Conservation (phyloP, 2,888 invertebrate genomes). For the Perithous albicinctus region DNA sequence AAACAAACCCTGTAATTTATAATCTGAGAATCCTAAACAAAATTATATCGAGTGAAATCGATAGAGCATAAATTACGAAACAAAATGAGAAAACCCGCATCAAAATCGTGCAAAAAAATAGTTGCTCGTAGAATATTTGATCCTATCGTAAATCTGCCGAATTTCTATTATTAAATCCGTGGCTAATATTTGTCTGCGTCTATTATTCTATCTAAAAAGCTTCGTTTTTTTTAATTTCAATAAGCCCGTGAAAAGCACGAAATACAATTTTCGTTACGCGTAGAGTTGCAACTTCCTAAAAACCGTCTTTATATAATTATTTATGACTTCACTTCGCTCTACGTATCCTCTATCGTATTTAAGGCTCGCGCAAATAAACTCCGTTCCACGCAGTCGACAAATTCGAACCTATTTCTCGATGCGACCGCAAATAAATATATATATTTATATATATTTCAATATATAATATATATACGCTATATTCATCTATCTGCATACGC, state of each 20-base stretch:
- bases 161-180: not conserved
- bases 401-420: slow-evolving; percentile 38
- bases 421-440: slow-evolving; percentile 78
- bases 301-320: slow-evolving; percentile 48
- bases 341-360: slow-evolving; percentile 43
- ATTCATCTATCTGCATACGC: slow-evolving; percentile 36
- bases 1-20: not conserved
- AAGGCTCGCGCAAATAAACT: slow-evolving; percentile 59
- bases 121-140: not conserved
- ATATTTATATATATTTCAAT: slow-evolving; percentile 49
- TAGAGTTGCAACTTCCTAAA: not conserved
- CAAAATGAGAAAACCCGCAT: not conserved
- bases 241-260: not conserved
- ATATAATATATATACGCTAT: slow-evolving; percentile 38
- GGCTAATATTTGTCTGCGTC: not conserved
- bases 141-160: not conserved
- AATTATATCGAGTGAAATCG: not conserved
- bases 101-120: not conserved
- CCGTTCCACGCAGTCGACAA: slow-evolving; percentile 38
- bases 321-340: not conserved
- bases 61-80: not conserved
- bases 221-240: not conserved
- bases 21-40: not conserved
- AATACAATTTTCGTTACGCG: not conserved
- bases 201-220: not conserved